A percentile compares a stretch with the other conserved stretches of the same genome.
These are phyloP conservation scores for Urocolius indicus DNA, from an alignment of 2,113 vertebrate genomes.

Conservation along the genomic window DNA sequence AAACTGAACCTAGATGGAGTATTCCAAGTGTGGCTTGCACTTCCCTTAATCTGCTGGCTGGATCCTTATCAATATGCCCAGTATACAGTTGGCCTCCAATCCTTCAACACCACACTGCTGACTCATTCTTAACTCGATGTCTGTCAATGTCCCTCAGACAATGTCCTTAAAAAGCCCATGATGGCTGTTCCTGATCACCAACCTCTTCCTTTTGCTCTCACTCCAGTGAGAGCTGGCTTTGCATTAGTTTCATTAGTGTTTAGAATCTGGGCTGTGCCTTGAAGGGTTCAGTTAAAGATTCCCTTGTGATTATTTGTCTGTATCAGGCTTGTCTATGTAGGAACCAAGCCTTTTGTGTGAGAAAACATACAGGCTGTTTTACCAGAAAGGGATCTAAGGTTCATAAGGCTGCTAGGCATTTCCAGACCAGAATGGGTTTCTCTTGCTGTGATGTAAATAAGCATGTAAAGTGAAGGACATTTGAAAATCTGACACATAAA, in stretches of 20 bases:
- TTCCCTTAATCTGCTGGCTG: not conserved
- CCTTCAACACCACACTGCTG: fast-evolving
- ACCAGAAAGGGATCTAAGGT: not conserved
- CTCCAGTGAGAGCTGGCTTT: not conserved
- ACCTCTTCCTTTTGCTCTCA: not conserved
- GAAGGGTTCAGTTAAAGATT: not conserved
- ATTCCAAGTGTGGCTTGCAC: not conserved
- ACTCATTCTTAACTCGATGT: not conserved
- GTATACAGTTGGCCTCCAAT: not conserved
- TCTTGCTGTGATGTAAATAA: not conserved
- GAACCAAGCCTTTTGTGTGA: not conserved
- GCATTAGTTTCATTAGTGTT: not conserved
- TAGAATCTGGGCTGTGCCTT: not conserved
- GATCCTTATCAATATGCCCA: not conserved
- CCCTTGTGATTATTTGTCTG: not conserved
- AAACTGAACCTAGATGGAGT: not conserved
- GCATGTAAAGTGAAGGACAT: not conserved
- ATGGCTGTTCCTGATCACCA: not conserved
- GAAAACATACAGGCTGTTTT: not conserved
- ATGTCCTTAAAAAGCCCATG: not conserved
- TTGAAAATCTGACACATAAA: not conserved
- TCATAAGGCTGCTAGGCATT: not conserved
- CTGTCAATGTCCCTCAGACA: not conserved
- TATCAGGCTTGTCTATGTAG: not conserved
- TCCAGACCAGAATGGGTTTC: not conserved